Conservation (phyloP, 2,797 vertebrate species). For the Anabacerthia variegaticeps region DNA sequence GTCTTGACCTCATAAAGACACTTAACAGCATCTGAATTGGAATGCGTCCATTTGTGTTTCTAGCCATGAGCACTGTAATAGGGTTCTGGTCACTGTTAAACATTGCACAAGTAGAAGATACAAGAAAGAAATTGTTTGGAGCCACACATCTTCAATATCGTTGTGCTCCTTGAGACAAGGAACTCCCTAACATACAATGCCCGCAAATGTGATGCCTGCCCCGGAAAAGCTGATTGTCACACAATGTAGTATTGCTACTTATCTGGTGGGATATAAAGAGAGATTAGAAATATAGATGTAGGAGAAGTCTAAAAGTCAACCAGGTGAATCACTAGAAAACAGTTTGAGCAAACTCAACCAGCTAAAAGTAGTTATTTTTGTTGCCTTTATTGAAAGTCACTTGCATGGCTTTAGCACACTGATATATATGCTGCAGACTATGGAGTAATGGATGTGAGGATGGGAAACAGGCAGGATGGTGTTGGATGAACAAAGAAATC, state of each 20-base stretch:
- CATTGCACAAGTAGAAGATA: background rate
- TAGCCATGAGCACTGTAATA: background rate
- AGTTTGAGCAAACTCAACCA: background rate
- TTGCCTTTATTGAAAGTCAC: background rate
- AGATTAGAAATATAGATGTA: background rate
- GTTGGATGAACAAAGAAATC: background rate
- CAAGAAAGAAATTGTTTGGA: background rate
- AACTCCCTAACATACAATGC: rapidly evolving
- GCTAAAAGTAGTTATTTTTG: background rate
- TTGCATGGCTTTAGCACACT: background rate
- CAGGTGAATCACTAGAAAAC: background rate
- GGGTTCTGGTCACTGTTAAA: background rate
- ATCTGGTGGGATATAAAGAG: background rate
- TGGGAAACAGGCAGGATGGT: background rate
- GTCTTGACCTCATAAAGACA: background rate
- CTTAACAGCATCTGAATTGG: background rate
- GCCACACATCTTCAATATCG: background rate
- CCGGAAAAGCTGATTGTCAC: background rate
- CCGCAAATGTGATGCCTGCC: background rate
- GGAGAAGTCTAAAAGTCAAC: background rate
- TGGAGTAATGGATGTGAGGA: background rate
- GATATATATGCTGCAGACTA: background rate
- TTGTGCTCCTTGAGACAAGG: background rate
- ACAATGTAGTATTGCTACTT: background rate
- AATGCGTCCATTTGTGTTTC: background rate